These are phyloP conservation scores for Saturnia pavonia DNA, from an alignment of 2,888 invertebrate species.

Conservation along the genomic window DNA sequence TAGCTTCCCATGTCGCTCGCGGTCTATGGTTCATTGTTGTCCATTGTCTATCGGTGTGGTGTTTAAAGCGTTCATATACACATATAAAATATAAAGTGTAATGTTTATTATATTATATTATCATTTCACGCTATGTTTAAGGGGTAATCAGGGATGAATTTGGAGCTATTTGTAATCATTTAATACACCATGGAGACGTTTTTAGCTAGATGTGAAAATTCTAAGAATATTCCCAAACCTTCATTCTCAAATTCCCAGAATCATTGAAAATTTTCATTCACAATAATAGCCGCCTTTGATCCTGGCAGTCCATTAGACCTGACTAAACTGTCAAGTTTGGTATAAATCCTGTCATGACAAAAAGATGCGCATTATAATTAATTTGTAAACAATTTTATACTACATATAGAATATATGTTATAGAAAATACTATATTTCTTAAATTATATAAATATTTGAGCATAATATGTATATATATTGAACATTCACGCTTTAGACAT, in stretches of 20 bases:
- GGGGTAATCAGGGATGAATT: background rate
- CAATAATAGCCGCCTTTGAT: no score
- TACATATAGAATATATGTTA: no score
- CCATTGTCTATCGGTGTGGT: conserved; percentile 17
- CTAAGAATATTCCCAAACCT: background rate
- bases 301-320: background rate
- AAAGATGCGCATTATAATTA: no score
- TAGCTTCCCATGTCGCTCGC: conserved; percentile 32
- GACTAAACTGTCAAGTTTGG: background rate
- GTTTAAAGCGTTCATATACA: conserved; percentile 18
- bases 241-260: no score
- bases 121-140: conserved; percentile 3
- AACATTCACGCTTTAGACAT: conserved; percentile 31
- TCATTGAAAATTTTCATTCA: no score
- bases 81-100: conserved; percentile 3
- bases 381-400: no score
- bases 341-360: background rate
- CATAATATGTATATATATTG: background rate
- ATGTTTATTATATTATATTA: conserved; percentile 5
- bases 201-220: background rate
- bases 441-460: background rate
- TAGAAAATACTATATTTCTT: no score
- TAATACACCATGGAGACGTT: background rate
- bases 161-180: background rate
- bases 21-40: conserved; percentile 14